phyloP scores from a whole-genome alignment of 64 coral and sea anemone species.

The Anthopleura sola region DNA sequence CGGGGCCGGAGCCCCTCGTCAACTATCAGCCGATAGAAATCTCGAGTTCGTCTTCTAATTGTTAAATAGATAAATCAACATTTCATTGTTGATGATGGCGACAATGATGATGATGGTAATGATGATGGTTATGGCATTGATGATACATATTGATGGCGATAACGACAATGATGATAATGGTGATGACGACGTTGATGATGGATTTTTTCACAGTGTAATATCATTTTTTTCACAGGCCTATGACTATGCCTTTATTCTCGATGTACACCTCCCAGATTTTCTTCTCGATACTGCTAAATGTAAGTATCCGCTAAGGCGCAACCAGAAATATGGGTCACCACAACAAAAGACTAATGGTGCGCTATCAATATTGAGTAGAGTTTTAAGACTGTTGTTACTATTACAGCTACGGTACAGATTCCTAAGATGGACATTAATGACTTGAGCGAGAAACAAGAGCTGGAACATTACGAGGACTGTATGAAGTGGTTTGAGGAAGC shows the following conservation, averaged over 20 bases:
- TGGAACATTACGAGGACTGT: conserved; percentile 91
- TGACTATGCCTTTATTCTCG: conserved; percentile 85
- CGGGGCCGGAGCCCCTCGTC: no score
- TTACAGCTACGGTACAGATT: conserved; percentile 54
- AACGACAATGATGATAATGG: neutral
- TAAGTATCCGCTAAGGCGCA: neutral
- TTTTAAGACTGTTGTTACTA: neutral
- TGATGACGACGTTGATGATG: neutral
- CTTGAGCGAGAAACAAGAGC: conserved; percentile 81
- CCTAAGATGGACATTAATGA: conserved; percentile 82
- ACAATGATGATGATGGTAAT: neutral
- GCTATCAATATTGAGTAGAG: neutral
- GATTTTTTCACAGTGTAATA: neutral
- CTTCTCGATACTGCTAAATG: conserved; percentile 86
- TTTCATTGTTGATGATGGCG: no score
- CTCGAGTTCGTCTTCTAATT: no score
- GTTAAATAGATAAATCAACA: no score
- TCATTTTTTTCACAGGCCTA: conserved; percentile 57
- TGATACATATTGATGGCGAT: neutral
- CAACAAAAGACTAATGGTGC: neutral
- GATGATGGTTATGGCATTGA: neutral
- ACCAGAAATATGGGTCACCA: neutral
- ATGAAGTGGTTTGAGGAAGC: conserved; percentile 89
- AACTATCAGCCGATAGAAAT: no score
- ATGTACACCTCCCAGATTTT: conserved; percentile 83